phyloP scores from a whole-genome alignment of 2,113 vertebrate genomes.

The Coptodon bakossiorum region DNA sequence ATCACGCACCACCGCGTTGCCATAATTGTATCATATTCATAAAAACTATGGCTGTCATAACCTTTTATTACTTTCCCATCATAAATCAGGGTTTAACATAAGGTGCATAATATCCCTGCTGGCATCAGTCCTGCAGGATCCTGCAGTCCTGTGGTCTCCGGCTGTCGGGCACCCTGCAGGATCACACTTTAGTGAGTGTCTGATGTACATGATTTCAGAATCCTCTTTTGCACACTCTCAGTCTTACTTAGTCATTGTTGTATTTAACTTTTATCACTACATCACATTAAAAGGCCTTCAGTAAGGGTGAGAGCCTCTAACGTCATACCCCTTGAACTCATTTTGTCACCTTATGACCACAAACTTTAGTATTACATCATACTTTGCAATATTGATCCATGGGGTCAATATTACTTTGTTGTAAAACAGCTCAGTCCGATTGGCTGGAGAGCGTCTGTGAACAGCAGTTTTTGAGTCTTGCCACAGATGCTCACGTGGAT shows the following conservation, averaged over 20 bases:
- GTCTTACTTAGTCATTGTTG: neutral
- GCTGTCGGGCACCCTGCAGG: fast-evolving
- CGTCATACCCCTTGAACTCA: neutral
- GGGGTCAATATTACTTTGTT: neutral
- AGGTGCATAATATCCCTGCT: neutral
- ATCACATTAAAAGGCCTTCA: neutral
- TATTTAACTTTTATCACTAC: neutral
- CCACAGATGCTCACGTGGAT: neutral
- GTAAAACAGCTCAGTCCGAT: neutral
- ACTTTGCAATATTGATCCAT: neutral
- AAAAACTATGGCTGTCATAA: neutral
- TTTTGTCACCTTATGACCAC: neutral
- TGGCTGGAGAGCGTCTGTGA: neutral
- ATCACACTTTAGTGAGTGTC: neutral
- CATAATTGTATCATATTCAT: neutral
- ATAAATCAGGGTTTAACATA: fast-evolving
- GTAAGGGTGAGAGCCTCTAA: neutral
- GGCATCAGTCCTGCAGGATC: neutral
- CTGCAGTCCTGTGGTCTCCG: neutral
- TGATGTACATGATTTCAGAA: neutral
- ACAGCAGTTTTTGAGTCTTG: neutral
- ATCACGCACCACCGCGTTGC: neutral
- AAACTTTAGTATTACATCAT: neutral
- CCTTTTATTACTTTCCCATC: neutral
- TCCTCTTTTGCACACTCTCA: neutral